These are phyloP conservation scores for Epinephelus lanceolatus DNA, from an alignment of 2,113 vertebrate species.

Conservation along the genomic window DNA sequence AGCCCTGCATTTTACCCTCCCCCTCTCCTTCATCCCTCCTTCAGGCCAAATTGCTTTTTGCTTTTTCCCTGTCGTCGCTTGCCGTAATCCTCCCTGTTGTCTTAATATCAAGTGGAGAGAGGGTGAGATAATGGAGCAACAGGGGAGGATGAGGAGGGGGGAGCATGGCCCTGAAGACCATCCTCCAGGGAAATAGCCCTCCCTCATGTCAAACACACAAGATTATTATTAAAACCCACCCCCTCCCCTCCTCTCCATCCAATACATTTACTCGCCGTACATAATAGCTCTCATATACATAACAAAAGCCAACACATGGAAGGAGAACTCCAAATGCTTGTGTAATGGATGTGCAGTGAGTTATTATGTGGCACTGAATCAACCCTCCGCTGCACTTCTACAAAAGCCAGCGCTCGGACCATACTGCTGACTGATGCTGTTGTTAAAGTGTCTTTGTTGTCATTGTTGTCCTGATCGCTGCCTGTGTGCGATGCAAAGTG, in stretches of 20 bases:
- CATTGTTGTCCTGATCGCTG: slow-evolving; percentile 20
- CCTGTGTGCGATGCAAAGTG: slow-evolving; percentile 4
- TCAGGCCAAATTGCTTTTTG: slow-evolving; percentile 63
- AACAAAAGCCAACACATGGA: slow-evolving; percentile 47
- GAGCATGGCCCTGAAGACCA: slow-evolving; percentile 35
- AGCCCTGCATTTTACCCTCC: background rate
- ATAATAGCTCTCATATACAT: slow-evolving; percentile 68
- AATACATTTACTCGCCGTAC: slow-evolving; percentile 46
- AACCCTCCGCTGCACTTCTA: slow-evolving; percentile 11
- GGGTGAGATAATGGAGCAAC: slow-evolving; percentile 36
- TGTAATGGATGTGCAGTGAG: slow-evolving; percentile 47
- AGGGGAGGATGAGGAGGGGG: slow-evolving; percentile 17
- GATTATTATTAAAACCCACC: slow-evolving; percentile 56
- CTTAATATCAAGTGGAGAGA: slow-evolving; percentile 71
- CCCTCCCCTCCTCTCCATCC: background rate
- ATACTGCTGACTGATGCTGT: slow-evolving; percentile 33
- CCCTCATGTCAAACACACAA: slow-evolving; percentile 51
- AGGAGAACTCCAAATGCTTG: slow-evolving; percentile 29
- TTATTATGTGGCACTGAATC: slow-evolving; percentile 29
- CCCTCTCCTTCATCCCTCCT: background rate
- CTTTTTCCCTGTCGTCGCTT: slow-evolving; percentile 39
- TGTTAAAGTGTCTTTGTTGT: slow-evolving; percentile 35
- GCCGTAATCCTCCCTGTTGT: slow-evolving; percentile 68
- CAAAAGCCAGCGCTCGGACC: slow-evolving; percentile 17
- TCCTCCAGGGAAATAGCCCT: slow-evolving; percentile 57